These are phyloP conservation scores for Coregonus sp. DNA, from an alignment of 2,797 vertebrate species.

Conservation along the genomic window DNA sequence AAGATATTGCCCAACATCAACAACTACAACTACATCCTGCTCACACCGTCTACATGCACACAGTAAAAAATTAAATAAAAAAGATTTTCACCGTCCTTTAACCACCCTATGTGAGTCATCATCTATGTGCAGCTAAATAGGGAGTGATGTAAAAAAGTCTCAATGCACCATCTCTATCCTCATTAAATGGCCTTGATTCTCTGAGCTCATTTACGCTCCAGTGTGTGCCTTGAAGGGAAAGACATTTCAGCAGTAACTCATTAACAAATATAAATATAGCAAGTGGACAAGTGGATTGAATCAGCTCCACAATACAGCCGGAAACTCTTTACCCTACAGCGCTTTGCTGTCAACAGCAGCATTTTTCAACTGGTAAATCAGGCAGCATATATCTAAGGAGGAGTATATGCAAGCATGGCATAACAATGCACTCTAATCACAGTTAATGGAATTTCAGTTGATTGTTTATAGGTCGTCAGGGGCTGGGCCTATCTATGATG, in stretches of 20 bases:
- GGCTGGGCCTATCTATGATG: conserved; percentile 50
- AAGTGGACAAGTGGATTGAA: conserved; percentile 20
- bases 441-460: conserved; percentile 42
- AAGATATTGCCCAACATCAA: conserved; percentile 44
- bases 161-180: conserved; percentile 11
- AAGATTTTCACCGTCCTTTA: conserved; percentile 5
- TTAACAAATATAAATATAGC: conserved; percentile 23
- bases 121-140: conserved; percentile 37
- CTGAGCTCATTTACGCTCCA: conserved; percentile 22
- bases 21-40: conserved; percentile 51
- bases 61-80: conserved; percentile 54
- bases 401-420: conserved; percentile 41
- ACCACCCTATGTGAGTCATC: conserved; percentile 40
- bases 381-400: conserved; percentile 19
- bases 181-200: conserved; percentile 40
- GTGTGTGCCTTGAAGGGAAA: conserved; percentile 18
- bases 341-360: conserved; percentile 20
- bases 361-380: conserved; percentile 28
- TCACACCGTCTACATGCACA: conserved; percentile 60
- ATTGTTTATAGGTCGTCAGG: conserved; percentile 65
- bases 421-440: conserved; percentile 33
- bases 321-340: conserved; percentile 14
- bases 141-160: conserved; percentile 14
- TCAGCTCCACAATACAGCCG: conserved; percentile 13
- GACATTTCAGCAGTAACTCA: conserved; percentile 2